A percentile compares a stretch with the other conserved stretches of the same genome.
phyloP scores from a whole-genome alignment of 2,113 vertebrate genomes.

The Mormyrus iriodes region DNA sequence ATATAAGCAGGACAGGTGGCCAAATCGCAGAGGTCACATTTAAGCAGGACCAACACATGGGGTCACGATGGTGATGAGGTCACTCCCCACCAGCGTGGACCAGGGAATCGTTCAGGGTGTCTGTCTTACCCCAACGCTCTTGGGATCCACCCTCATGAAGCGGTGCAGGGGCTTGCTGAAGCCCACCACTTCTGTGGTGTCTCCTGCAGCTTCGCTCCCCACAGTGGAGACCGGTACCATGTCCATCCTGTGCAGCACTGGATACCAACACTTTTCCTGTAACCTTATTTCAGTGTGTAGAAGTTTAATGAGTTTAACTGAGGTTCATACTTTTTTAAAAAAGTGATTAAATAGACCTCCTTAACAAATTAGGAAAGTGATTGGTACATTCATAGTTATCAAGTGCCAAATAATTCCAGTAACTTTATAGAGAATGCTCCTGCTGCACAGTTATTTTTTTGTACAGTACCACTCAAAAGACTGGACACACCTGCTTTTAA shows the following conservation, averaged over 20 bases:
- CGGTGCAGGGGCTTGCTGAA: constrained; percentile 59
- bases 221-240: background rate
- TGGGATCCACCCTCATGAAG: constrained; percentile 58
- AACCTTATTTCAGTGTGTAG: too few relatives aligned
- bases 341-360: background rate
- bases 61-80: background rate
- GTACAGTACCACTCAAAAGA: background rate
- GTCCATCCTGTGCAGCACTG: background rate
- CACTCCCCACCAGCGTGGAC: background rate
- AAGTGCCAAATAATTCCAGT: too few relatives aligned
- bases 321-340: background rate
- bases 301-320: too few relatives aligned
- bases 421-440: too few relatives aligned
- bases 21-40: background rate
- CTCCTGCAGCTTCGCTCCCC: background rate
- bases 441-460: background rate
- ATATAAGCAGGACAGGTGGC: background rate
- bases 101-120: background rate
- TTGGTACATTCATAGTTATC: too few relatives aligned
- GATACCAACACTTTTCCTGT: background rate
- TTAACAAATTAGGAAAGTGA: background rate
- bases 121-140: constrained; percentile 48
- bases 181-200: constrained; percentile 34
- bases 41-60: background rate
- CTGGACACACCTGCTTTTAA: background rate